Base-by-base conservation (phyloP, 2,113 vertebrate genomes). In the Hipposideros armiger region DNA sequence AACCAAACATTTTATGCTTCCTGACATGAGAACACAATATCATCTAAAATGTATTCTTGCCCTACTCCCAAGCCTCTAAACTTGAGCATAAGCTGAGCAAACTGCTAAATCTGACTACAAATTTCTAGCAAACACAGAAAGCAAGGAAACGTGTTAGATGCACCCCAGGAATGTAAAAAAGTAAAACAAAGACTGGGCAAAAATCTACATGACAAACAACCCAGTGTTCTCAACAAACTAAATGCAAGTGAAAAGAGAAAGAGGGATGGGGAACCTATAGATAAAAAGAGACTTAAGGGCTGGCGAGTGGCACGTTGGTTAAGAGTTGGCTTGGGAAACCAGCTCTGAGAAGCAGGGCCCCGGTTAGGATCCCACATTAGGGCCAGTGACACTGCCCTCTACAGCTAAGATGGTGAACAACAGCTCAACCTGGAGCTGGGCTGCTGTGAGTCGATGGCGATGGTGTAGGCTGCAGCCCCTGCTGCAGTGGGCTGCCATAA, bases 101-200 rank as follows among this genome's bases (percentile, higher is more conserved):
- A 70, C 9, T 20, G 94, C 84, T 60, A 72, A 70, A 69, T 42
- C n/a, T 62, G 72, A 60, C 47, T 42, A 13, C 28, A 47, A 4
- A 15, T 70, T 58, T 87, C 81, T 80, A 86, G 56, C 13, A 70
- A 77, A 82, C 28, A 74, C 28, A 91, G 60, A 95, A 91, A 8
- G 60, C 67, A 58, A 15, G 4, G 50, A 90, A 89, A 45, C 3
- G 62, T 24, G 36, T 47, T 20, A 77, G 58, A n/a, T 14, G 6
- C 2, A 7, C 26, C 14, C n/a, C 4, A n/a, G 15, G 32, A 91
- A 95, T 20, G 13, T 36, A 95, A 28, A 58, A 50, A 73, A 20
- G 64, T 87, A 62, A 95, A 77, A 85, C 58, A 42, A 15, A 82
- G 67, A 73, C 8, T 17, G 22, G 32, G 66, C 47, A 10, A 36